These are phyloP conservation scores for Tokudaia tokunoshimensis DNA, from an alignment of 2,797 vertebrate genomes.

Conservation along the genomic window DNA sequence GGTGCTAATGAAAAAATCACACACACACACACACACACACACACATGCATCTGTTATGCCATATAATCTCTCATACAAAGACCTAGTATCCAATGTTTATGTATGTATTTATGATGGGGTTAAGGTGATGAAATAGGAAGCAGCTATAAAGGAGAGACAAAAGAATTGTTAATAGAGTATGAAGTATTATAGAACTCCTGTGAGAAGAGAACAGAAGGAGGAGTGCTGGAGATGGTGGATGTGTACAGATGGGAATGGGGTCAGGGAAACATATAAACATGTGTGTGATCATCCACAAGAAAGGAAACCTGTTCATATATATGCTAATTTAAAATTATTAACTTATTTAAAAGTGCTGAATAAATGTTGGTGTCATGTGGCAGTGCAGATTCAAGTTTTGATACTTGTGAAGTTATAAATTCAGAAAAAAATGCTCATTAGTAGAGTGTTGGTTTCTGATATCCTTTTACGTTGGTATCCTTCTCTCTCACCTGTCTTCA, in stretches of 20 bases:
- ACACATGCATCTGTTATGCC: neutral
- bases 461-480: neutral
- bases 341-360: neutral
- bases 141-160: rapidly evolving
- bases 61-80: neutral
- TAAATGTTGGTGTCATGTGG: neutral
- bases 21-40: too few species aligned
- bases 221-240: neutral
- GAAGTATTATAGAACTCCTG: neutral
- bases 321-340: neutral
- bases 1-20: too few species aligned
- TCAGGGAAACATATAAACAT: neutral
- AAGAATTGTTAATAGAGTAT: too few species aligned
- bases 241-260: neutral
- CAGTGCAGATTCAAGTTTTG: neutral
- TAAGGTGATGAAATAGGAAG: neutral
- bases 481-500: neutral
- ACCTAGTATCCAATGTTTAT: neutral
- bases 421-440: neutral
- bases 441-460: neutral
- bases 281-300: neutral
- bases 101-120: neutral
- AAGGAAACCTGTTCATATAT: neutral
- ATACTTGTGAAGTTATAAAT: neutral
- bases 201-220: neutral